A percentile compares a stretch with the other conserved stretches of the same genome.
Conservation (phyloP, 2,888 invertebrate species). For the Ormyrus nitidulus region DNA sequence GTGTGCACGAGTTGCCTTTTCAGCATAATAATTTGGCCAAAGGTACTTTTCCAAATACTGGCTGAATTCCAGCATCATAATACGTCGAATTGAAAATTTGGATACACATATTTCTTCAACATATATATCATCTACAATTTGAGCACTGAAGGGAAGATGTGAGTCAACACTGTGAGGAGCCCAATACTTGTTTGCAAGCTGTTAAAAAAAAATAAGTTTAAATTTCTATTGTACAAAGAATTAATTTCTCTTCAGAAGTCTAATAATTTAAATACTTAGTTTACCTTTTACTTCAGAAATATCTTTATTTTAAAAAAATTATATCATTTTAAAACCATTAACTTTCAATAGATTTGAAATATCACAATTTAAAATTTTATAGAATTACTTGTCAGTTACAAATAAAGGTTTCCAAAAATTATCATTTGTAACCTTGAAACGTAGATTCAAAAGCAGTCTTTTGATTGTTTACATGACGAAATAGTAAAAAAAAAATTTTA, state of each 20-base stretch:
- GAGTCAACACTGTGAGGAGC: conserved; percentile 87
- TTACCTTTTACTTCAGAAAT: too few species aligned
- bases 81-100: conserved; percentile 89
- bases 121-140: conserved; percentile 93
- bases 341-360: too few species aligned
- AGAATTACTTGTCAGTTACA: neutral
- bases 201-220: conserved; percentile 64
- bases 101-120: conserved; percentile 89
- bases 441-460: too few species aligned
- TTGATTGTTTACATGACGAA: too few species aligned
- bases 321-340: too few species aligned
- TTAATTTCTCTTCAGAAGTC: too few species aligned
- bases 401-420: too few species aligned
- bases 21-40: conserved; percentile 94
- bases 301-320: too few species aligned
- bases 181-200: conserved; percentile 96
- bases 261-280: too few species aligned
- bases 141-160: conserved; percentile 85
- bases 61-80: conserved; percentile 97
- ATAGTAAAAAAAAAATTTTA: too few species aligned
- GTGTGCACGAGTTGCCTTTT: conserved; percentile 88
- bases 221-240: neutral
- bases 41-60: conserved; percentile 97
- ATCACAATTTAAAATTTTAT: neutral
- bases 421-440: too few species aligned